phyloP scores from a whole-genome alignment of 2,113 vertebrate species.

The Proteles cristata region DNA sequence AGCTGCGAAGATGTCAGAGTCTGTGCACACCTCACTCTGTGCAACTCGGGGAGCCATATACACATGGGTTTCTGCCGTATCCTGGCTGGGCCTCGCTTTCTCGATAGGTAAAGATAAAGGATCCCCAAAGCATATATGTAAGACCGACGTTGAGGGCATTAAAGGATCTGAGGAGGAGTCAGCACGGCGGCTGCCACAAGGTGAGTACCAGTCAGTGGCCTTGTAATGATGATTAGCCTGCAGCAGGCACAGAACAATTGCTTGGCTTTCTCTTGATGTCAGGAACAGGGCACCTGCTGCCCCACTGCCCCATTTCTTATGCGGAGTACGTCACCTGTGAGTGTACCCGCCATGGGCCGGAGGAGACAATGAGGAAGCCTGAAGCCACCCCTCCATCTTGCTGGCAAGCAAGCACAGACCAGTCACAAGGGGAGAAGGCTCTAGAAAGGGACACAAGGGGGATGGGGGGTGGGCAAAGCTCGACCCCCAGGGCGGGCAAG shows the following conservation, averaged over 20 bases:
- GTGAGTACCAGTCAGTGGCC: neutral
- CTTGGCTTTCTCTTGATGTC: neutral
- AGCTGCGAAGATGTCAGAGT: neutral
- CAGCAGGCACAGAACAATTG: neutral
- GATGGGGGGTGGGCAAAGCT: neutral
- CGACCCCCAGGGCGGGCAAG: neutral
- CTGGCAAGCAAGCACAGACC: neutral
- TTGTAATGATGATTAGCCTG: neutral
- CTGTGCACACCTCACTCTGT: neutral
- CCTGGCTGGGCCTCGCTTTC: neutral
- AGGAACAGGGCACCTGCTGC: neutral
- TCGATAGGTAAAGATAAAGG: slow-evolving; percentile 6
- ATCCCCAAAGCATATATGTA: neutral
- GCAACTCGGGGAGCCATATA: neutral
- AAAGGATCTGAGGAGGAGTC: neutral
- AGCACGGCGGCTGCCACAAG: neutral
- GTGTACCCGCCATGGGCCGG: neutral
- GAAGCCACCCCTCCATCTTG: neutral
- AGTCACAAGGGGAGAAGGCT: neutral
- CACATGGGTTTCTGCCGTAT: neutral
- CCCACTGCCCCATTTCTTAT: neutral
- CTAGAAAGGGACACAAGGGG: neutral
- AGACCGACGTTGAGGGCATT: fast-evolving
- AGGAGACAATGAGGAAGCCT: neutral
- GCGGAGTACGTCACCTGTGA: neutral